phyloP scores from a whole-genome alignment of 2,888 invertebrate species.

The Drosophila lutescens region DNA sequence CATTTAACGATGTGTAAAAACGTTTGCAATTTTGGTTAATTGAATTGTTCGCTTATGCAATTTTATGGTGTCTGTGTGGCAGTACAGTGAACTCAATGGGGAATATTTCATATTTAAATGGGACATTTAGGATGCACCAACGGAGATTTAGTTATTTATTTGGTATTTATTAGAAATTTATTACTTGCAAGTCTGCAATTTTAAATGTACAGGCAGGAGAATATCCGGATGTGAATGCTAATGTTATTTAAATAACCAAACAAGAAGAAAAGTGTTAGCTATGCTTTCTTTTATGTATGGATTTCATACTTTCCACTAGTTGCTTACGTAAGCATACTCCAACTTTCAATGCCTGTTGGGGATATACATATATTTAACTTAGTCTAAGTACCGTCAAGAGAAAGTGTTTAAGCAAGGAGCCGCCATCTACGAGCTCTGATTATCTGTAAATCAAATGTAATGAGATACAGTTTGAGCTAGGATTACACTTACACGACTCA shows the following conservation, averaged over 20 bases:
- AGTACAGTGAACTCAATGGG: slow-evolving; percentile 1
- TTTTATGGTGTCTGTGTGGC: slow-evolving; percentile 24
- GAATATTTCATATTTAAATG: neutral
- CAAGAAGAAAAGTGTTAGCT: too few species aligned
- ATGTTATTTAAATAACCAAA: too few species aligned
- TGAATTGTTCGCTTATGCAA: slow-evolving; percentile 57
- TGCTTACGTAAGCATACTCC: slow-evolving; percentile 2
- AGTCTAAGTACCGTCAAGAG: slow-evolving; percentile 11
- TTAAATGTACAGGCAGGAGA: too few species aligned
- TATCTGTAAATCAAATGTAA: slow-evolving; percentile 63
- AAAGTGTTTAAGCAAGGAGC: slow-evolving; percentile 51
- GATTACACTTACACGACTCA: slow-evolving; percentile 38
- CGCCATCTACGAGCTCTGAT: slow-evolving; percentile 39
- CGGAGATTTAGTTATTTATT: neutral
- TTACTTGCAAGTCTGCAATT: neutral
- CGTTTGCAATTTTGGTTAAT: slow-evolving; percentile 64
- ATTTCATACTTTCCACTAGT: neutral
- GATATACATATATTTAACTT: neutral
- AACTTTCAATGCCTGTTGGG: neutral
- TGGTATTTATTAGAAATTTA: neutral
- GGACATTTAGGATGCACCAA: neutral
- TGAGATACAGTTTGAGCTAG: slow-evolving; percentile 44
- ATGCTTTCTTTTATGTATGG: too few species aligned
- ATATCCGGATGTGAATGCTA: too few species aligned
- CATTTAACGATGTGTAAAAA: slow-evolving; percentile 68